phyloP scores from a whole-genome alignment of 1,140 invertebrate genomes.

The Drosophila willistoni region DNA sequence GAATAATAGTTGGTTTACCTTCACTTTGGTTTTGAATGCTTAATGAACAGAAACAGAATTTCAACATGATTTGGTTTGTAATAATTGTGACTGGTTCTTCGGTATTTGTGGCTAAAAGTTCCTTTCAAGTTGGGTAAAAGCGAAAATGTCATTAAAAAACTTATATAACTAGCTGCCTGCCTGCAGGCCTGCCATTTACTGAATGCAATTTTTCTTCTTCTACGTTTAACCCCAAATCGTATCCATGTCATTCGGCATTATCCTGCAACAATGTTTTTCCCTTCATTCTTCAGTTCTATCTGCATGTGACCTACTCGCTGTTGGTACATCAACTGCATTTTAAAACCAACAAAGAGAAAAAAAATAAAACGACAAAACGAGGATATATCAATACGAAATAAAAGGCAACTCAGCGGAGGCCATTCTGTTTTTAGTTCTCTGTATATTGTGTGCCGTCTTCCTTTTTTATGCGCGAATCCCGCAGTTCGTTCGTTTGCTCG shows the following conservation, averaged over 20 bases:
- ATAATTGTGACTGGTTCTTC: conserved; percentile 74
- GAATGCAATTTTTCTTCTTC: conserved; percentile 24
- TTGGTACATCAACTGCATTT: conserved; percentile 56
- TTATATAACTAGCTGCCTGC: background rate
- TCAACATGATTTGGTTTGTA: conserved; percentile 36
- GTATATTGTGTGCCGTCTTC: conserved; percentile 18
- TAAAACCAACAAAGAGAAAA: conserved; percentile 48
- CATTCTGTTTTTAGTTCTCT: conserved; percentile 63
- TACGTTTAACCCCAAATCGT: conserved; percentile 29
- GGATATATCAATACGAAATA: conserved; percentile 27
- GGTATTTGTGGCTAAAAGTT: conserved; percentile 41
- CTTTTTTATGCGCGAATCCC: conserved; percentile 34
- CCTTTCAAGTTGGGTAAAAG: conserved; percentile 51
- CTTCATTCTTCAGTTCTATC: background rate
- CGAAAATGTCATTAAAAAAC: background rate
- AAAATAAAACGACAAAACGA: background rate
- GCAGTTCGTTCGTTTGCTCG: conserved; percentile 15
- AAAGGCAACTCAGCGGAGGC: conserved; percentile 40
- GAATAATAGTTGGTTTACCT: conserved; percentile 6
- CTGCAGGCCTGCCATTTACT: background rate
- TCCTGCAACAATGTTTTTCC: conserved; percentile 8
- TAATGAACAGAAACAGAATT: conserved; percentile 52
- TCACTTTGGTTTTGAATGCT: conserved; percentile 57
- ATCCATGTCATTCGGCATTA: conserved; percentile 55
- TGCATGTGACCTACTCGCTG: conserved; percentile 48